Base-by-base conservation (phyloP, 2,888 invertebrate genomes). In the Marasmarcha lunaedactyla region DNA sequence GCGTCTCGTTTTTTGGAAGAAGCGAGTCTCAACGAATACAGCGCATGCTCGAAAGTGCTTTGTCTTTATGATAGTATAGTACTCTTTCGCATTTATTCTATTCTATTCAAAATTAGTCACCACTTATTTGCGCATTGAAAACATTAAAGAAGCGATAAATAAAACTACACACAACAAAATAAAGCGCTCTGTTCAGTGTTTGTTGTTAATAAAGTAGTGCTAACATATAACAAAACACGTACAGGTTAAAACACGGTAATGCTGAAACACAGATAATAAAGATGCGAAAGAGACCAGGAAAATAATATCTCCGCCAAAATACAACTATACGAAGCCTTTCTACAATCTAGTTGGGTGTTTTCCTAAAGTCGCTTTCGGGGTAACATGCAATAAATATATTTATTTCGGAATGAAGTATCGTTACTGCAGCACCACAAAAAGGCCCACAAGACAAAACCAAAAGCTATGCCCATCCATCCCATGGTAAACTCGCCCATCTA, bases 1-100 rank as follows among this genome's bases (percentile, higher is more conserved):
- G 36, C 48, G 51, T 53, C 51, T 54, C 52, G 39, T 46, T 39
- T 60, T 64, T 71, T 67, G 60, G 68, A 76, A 74, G 63, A 77
- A 78, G 79, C 79, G 70, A 66, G 69, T 73, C 65, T 74, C 74
- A 77, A 77, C 70, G 70, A 63, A 74, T 73, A 81, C 73, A 77
- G 79, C 79, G 77, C 81, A 81, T 81, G 81, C 81, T 78, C 69
- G 70, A 76, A 59, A 52, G 36, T 10, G 33, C 46, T 46, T 41
- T 14, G 30, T 30, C 20, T 10, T 30, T 30, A 30, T 9, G 6
- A n/a, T 10, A 30, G 4, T 30, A 30, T 7, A 7, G 30, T 30
- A 7, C 30, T 30, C 30, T 30, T 30, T 30, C 30, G 30, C 33
- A 10, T 10, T 26, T 36, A 36, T 20, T 54, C 39, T 26, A 39